Evolutionary conservation across 1,140 invertebrate genomes (phyloP).

Genomic region (Diuraphis noxia): DNA sequence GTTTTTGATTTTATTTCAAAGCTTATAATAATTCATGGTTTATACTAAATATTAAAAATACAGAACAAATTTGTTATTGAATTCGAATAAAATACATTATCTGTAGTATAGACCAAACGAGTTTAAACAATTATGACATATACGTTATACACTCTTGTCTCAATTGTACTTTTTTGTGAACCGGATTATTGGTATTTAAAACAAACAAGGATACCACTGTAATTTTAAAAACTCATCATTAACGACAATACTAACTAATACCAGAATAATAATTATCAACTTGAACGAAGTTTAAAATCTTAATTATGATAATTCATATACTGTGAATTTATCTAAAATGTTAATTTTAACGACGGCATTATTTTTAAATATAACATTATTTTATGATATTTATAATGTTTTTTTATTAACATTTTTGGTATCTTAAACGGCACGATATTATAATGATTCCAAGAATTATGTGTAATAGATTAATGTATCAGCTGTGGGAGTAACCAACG

Average conservation of each 20-base stretch:
- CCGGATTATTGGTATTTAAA: neutral
- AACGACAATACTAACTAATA: neutral
- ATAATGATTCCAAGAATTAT: neutral
- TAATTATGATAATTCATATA: neutral
- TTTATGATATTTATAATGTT: neutral
- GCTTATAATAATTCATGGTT: too few species aligned
- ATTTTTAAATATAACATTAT: neutral
- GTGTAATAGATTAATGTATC: neutral
- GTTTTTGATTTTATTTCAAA: neutral
- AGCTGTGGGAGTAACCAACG: neutral
- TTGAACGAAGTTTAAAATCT: neutral
- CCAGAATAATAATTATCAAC: neutral
- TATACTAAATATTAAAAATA: too few species aligned
- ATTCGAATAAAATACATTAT: too few species aligned
- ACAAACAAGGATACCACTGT: too few species aligned
- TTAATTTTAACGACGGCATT: neutral
- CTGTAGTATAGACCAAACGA: too few species aligned
- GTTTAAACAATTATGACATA: too few species aligned
- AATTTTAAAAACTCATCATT: neutral
- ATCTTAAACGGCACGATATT: neutral
- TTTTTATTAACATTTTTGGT: neutral
- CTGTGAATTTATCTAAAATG: neutral
- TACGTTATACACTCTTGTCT: too few species aligned
- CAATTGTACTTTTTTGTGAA: too few species aligned
- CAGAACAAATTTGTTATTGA: neutral